Evolutionary conservation across 2,797 vertebrate species (phyloP), one percentile per base, ranked within the genome.

Genomic region (Graptemys geographica): DNA sequence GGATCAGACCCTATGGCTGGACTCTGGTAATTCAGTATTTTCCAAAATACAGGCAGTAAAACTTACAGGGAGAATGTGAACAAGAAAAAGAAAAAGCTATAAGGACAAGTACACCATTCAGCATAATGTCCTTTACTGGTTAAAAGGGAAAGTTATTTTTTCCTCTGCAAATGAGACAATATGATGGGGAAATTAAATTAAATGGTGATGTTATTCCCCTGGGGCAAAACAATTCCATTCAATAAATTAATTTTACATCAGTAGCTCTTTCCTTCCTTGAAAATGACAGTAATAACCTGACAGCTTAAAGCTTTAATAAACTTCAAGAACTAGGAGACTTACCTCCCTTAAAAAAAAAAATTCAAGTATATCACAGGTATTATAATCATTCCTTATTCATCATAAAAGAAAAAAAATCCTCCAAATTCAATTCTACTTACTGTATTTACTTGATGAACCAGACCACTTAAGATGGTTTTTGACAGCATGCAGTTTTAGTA

Each of bases 241-340:
- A 98, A 98, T 98, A 98, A 98, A 98, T 98, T 98, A 98, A 98
- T 98, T 98, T 98, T 98, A 98, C 97, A 98, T 98, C 98, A 98
- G 97, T 97, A 98, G 98, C 96, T 98, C 97, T 98, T 97, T 98
- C 96, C 97, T 98, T 98, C 97, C 98, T 97, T 95, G 97, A 98
- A 98, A 97, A 96, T 98, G 98, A 98, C 98, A 98, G 98, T 98
- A 98, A 98, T 98, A 98, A 98, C 97, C 95, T 98, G 98, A 98
- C 98, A 98, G 98, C 97, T 98, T 98, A 98, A 98, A 98, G 98
- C 98, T 98, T 97, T 98, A 98, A 98, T 98, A 98, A 98, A 98
- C 98, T 98, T 98, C 97, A 97, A 96, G 95, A 98, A 97, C 95
- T 95, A 94, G 95, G 84, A 83, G 93, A 96, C 95, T 97, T 93